Percentiles rank a stretch among this genome's conserved stretches.
Evolutionary conservation across 2,888 invertebrate genomes (phyloP).

Genomic region (Acanthoscelides obtectus): DNA sequence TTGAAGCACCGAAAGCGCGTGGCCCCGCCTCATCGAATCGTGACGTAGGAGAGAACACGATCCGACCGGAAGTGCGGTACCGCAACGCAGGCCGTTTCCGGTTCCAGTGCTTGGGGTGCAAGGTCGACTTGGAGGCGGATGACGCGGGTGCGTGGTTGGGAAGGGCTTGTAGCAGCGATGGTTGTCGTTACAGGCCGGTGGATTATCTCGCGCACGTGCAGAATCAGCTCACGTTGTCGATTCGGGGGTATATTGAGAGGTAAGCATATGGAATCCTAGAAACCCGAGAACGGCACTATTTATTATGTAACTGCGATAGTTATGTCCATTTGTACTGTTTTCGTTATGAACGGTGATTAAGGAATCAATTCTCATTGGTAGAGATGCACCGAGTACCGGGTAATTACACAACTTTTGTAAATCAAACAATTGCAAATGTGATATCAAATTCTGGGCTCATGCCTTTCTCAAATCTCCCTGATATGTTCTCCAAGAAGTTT

Average conservation of each 20-base stretch:
- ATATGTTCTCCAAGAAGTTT: too few relatives aligned
- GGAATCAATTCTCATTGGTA: too few relatives aligned
- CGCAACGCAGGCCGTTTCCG: conserved; percentile 37
- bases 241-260: conserved; percentile 61
- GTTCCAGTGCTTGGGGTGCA: conserved; percentile 54
- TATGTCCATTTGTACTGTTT: too few relatives aligned
- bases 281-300: too few relatives aligned
- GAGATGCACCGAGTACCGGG: too few relatives aligned
- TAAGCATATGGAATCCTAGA: too few relatives aligned
- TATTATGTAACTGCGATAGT: too few relatives aligned
- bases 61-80: conserved; percentile 33
- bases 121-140: conserved; percentile 34
- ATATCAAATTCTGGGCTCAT: too few relatives aligned
- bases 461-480: too few relatives aligned
- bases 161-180: conserved; percentile 66
- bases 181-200: conserved; percentile 63
- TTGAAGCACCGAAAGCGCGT: conserved; percentile 51
- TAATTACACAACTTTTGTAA: too few relatives aligned
- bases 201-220: conserved; percentile 64
- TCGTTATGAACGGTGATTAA: too few relatives aligned
- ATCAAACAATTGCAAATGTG: too few relatives aligned
- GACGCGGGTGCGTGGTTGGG: conserved; percentile 29
- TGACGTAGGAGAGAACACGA: conserved; percentile 31
- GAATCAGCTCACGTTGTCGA: conserved; percentile 66
- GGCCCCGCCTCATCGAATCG: conserved; percentile 48